Evolutionary conservation across 2,888 invertebrate genomes (phyloP).

Genomic region (Tenthredo notha): DNA sequence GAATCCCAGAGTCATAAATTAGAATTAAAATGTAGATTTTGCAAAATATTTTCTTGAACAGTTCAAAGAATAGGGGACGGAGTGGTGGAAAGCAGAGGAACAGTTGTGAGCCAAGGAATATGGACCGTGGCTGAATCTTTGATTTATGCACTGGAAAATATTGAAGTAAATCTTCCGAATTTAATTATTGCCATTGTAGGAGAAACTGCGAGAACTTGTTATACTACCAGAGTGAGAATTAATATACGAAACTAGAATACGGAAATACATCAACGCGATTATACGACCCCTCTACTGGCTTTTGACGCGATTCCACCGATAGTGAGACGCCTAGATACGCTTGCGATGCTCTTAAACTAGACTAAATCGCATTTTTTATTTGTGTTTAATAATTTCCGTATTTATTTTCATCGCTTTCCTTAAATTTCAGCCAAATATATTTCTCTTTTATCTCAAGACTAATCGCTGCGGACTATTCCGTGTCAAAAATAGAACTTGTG

Average conservation of each 20-base stretch:
- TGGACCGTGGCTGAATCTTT: constrained; percentile 50
- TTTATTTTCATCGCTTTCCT: neutral
- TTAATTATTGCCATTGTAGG: constrained; percentile 43
- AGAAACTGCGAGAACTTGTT: constrained; percentile 15
- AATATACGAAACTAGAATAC: constrained; percentile 22
- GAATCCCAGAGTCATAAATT: constrained; percentile 64
- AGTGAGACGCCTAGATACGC: neutral
- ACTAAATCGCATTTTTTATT: neutral
- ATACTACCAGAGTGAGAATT: constrained; percentile 25
- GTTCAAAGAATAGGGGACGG: constrained; percentile 58
- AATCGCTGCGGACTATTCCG: neutral
- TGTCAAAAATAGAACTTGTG: constrained; percentile 8
- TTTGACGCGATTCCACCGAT: neutral
- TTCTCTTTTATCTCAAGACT: neutral
- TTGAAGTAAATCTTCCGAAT: constrained; percentile 52
- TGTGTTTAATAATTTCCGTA: neutral
- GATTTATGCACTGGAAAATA: constrained; percentile 52
- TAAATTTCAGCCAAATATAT: neutral
- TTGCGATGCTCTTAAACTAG: neutral
- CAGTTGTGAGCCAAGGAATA: constrained; percentile 48
- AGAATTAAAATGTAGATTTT: constrained; percentile 70
- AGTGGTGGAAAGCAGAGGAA: constrained; percentile 56
- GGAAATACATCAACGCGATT: constrained; percentile 16
- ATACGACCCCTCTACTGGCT: neutral
- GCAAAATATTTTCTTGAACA: constrained; percentile 64